Percentiles rank a stretch among this genome's conserved stretches.
phyloP scores from a whole-genome alignment of 2,888 invertebrate genomes.

The Sminthurides aquaticus region DNA sequence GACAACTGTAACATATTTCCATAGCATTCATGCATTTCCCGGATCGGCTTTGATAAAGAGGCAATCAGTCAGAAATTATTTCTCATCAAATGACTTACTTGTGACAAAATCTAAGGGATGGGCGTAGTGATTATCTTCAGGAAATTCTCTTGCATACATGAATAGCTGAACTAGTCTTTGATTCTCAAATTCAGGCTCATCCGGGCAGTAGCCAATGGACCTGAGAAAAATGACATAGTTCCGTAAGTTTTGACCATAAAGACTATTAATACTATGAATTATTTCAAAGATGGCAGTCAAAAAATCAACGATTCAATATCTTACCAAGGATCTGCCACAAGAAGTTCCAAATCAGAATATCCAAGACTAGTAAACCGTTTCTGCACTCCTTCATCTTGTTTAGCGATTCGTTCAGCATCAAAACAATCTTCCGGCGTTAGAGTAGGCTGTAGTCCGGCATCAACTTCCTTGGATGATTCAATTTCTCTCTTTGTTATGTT shows the following conservation, averaged over 20 bases:
- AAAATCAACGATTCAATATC: neutral
- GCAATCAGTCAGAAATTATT: conserved; percentile 24
- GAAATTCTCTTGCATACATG: conserved; percentile 34
- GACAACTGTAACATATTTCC: conserved; percentile 35
- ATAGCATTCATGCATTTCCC: conserved; percentile 12
- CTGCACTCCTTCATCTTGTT: conserved; percentile 25
- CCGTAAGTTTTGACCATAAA: too few species aligned
- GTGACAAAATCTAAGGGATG: conserved; percentile 37
- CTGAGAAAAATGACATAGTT: too few species aligned
- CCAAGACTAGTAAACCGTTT: conserved; percentile 27
- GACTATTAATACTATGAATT: neutral
- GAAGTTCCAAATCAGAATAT: conserved; percentile 27
- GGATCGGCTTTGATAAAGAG: too few species aligned
- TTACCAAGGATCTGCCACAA: conserved; percentile 40
- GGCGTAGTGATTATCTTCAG: conserved; percentile 38
- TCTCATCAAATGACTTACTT: conserved; percentile 24
- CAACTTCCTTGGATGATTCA: conserved; percentile 25
- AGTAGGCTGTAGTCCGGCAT: conserved; percentile 29
- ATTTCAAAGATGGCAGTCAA: neutral
- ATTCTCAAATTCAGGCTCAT: conserved; percentile 32
- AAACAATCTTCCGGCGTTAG: conserved; percentile 34
- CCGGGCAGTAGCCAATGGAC: conserved; percentile 35
- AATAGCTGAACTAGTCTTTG: conserved; percentile 34
- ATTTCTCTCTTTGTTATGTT: conserved; percentile 26
- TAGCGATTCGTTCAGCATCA: conserved; percentile 25